phyloP scores from a whole-genome alignment of 1,140 invertebrate species.

The Rhynchophorus ferrugineus region DNA sequence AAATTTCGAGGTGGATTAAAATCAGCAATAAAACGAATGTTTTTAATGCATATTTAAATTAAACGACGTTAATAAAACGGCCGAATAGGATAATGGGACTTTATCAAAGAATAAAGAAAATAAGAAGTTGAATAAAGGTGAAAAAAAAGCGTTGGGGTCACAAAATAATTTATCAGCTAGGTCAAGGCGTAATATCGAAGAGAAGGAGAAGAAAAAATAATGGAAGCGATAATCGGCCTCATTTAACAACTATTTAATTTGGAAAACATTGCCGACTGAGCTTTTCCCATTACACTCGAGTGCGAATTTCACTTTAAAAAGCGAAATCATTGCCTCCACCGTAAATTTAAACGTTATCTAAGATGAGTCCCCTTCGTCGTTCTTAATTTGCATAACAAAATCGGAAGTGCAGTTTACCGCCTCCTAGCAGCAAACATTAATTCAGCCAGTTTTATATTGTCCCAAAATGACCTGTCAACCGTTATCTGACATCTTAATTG shows the following conservation, averaged over 20 bases:
- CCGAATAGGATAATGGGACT: too few relatives aligned
- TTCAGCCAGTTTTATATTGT: slow-evolving; percentile 24
- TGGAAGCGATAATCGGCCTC: not conserved
- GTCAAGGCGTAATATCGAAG: too few relatives aligned
- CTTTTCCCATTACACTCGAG: not conserved
- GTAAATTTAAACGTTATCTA: slow-evolving; percentile 24
- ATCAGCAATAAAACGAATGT: too few relatives aligned
- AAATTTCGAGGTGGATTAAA: too few relatives aligned
- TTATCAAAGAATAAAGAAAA: too few relatives aligned
- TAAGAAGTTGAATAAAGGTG: too few relatives aligned
- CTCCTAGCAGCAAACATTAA: slow-evolving; percentile 16
- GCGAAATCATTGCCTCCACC: slow-evolving; percentile 16
- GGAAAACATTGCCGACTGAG: not conserved
- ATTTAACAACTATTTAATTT: not conserved
- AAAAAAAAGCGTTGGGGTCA: too few relatives aligned
- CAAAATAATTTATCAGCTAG: too few relatives aligned
- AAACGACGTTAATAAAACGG: too few relatives aligned
- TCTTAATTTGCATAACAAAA: slow-evolving; percentile 25
- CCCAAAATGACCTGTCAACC: slow-evolving; percentile 24
- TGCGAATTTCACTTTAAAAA: slow-evolving; percentile 15
- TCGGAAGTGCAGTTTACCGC: slow-evolving; percentile 23
- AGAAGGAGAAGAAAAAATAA: not conserved
- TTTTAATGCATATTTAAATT: too few relatives aligned
- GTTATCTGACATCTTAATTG: slow-evolving; percentile 26
- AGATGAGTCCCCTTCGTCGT: slow-evolving; percentile 19